phyloP scores from a whole-genome alignment of 2,888 invertebrate genomes.

The Drosophila ezoana region DNA sequence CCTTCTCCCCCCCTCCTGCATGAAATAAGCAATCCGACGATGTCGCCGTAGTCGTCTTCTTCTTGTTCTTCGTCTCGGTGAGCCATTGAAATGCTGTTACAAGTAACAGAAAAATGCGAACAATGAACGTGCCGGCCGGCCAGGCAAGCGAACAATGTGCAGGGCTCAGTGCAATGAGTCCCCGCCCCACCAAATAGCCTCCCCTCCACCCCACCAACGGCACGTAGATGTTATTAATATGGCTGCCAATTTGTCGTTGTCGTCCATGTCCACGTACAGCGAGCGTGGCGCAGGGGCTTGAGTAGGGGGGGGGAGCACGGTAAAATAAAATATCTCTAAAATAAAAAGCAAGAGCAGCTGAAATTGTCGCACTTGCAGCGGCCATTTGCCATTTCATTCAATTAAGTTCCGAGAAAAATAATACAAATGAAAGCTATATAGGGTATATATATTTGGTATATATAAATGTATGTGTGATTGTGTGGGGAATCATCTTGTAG shows the following conservation, averaged over 20 bases:
- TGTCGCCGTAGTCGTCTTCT: slow-evolving; percentile 39
- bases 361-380: slow-evolving; percentile 74
- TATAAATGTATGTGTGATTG: slow-evolving; percentile 2
- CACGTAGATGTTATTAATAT: slow-evolving; percentile 77
- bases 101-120: slow-evolving; percentile 76
- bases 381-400: slow-evolving; percentile 78
- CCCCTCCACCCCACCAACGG: slow-evolving; percentile 22
- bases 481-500: slow-evolving; percentile 55
- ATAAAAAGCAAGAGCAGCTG: slow-evolving; percentile 72
- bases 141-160: slow-evolving; percentile 58
- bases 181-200: slow-evolving; percentile 4
- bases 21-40: slow-evolving; percentile 65
- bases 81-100: slow-evolving; percentile 75
- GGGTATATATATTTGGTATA: slow-evolving; percentile 23
- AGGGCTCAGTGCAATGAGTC: slow-evolving; percentile 35
- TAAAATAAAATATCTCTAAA: slow-evolving; percentile 74
- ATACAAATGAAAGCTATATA: slow-evolving; percentile 63
- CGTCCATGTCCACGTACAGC: slow-evolving; percentile 44
- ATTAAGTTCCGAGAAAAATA: slow-evolving; percentile 79
- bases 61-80: slow-evolving; percentile 14
- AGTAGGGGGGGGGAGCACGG: neutral
- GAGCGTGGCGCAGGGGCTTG: neutral
- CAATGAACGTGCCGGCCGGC: slow-evolving; percentile 61
- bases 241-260: slow-evolving; percentile 78
- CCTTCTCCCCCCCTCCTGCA: neutral